phyloP scores from a whole-genome alignment of 2,797 vertebrate species.

The Percopsis omiscomaycus region DNA sequence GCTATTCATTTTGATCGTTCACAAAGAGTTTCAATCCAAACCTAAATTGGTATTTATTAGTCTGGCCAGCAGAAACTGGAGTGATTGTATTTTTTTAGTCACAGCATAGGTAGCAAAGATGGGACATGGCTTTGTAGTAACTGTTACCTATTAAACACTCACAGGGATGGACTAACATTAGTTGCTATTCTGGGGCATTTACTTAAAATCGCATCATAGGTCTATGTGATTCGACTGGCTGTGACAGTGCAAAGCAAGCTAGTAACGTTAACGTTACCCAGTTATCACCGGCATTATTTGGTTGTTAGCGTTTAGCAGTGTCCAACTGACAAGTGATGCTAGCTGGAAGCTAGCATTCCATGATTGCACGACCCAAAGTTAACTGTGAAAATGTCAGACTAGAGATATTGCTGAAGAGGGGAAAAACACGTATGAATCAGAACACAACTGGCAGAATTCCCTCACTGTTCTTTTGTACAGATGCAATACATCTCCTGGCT shows the following conservation, averaged over 20 bases:
- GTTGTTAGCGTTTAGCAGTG: constrained; percentile 54
- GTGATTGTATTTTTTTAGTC: too few species aligned
- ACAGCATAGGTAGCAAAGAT: too few species aligned
- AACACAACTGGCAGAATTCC: neutral
- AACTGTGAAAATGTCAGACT: neutral
- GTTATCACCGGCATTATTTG: constrained; percentile 1
- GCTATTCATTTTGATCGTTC: too few species aligned
- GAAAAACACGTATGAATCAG: neutral
- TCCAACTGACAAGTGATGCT: constrained; percentile 45
- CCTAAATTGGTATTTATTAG: too few species aligned
- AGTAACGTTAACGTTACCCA: constrained; percentile 2
- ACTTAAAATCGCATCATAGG: neutral
- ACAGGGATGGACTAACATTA: too few species aligned
- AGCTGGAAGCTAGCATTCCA: constrained; percentile 34
- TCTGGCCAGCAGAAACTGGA: too few species aligned
- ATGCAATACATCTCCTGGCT: constrained; percentile 7
- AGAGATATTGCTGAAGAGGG: neutral
- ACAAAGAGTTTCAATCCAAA: too few species aligned
- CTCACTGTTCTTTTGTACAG: constrained; percentile 7
- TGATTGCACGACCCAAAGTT: neutral
- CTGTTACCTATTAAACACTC: too few species aligned
- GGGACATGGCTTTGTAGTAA: too few species aligned
- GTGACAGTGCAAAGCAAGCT: constrained; percentile 39
- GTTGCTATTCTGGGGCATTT: too few species aligned
- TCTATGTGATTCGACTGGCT: neutral